Percentiles rank a stretch among this genome's conserved stretches.
Conservation (phyloP, 2,888 invertebrate species). For the Therioaphis trifolii region DNA sequence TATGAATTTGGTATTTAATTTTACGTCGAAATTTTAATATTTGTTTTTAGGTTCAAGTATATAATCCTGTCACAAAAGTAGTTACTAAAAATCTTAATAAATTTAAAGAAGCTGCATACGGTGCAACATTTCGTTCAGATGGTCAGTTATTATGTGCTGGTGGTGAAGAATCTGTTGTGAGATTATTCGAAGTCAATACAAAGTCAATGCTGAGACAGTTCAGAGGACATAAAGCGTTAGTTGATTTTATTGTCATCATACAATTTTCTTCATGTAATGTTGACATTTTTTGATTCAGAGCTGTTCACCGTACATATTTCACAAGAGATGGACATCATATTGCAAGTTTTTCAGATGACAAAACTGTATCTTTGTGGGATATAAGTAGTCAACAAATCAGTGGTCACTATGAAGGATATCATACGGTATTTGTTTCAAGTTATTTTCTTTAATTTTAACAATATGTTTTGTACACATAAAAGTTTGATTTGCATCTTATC, state of each 20-base stretch:
- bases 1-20: background rate
- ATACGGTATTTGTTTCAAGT: constrained; percentile 69
- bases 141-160: constrained; percentile 88
- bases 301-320: constrained; percentile 86
- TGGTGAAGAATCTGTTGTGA: constrained; percentile 87
- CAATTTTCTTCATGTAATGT: constrained; percentile 11
- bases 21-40: background rate
- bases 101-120: constrained; percentile 86
- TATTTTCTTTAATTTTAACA: background rate
- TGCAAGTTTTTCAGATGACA: constrained; percentile 92
- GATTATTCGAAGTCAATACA: constrained; percentile 87
- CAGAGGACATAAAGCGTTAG: constrained; percentile 82
- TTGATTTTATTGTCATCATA: constrained; percentile 62
- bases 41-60: constrained; percentile 74
- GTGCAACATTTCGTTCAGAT: constrained; percentile 85
- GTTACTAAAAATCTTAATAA: constrained; percentile 84
- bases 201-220: constrained; percentile 86
- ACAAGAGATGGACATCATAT: constrained; percentile 82
- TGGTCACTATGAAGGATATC: constrained; percentile 75
- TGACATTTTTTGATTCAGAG: constrained; percentile 67
- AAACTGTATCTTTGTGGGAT: constrained; percentile 89
- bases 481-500: too few relatives aligned
- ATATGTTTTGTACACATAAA: background rate
- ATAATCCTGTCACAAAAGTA: constrained; percentile 86
- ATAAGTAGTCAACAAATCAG: constrained; percentile 78